Evolutionary conservation across 2,888 invertebrate genomes (phyloP).

Genomic region (Eledona agricola): DNA sequence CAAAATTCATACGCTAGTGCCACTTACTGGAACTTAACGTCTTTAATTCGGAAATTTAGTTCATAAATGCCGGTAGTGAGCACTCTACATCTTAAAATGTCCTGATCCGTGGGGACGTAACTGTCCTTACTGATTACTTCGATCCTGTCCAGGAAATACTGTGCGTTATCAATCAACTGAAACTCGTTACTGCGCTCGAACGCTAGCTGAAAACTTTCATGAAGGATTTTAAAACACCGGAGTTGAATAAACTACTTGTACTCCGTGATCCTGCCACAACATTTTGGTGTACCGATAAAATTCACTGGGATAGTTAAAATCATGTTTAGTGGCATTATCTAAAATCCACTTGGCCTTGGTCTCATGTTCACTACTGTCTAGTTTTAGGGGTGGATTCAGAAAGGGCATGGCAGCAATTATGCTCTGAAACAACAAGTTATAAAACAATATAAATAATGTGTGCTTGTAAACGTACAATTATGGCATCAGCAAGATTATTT

Average conservation of each 20-base stretch:
- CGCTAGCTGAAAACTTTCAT: slow-evolving; percentile 66
- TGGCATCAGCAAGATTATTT: slow-evolving; percentile 96
- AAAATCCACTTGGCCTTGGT: slow-evolving; percentile 92
- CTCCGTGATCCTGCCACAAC: slow-evolving; percentile 94
- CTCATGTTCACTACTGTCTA: slow-evolving; percentile 90
- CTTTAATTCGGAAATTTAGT: slow-evolving; percentile 91
- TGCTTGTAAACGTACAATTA: slow-evolving; percentile 71
- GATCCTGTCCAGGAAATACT: slow-evolving; percentile 98
- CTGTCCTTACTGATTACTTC: slow-evolving; percentile 89
- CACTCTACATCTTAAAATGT: slow-evolving; percentile 97
- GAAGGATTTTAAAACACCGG: too few relatives aligned
- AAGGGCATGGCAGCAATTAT: slow-evolving; percentile 97
- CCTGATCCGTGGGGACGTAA: slow-evolving; percentile 97
- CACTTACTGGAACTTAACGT: slow-evolving; percentile 42
- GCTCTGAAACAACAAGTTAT: slow-evolving; percentile 70
- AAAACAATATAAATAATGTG: slow-evolving; percentile 4
- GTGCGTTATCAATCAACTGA: slow-evolving; percentile 98
- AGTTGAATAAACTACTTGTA: too few relatives aligned
- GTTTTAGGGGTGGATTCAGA: slow-evolving; percentile 88
- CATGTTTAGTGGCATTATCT: slow-evolving; percentile 86
- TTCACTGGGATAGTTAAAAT: slow-evolving; percentile 90
- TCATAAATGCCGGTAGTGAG: slow-evolving; percentile 99
- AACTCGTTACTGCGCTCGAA: slow-evolving; percentile 98
- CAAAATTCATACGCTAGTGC: background rate
- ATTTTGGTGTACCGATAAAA: slow-evolving; percentile 95